Evolutionary conservation across 1,140 invertebrate species (phyloP).

Genomic region (Harpegnathos saltator): DNA sequence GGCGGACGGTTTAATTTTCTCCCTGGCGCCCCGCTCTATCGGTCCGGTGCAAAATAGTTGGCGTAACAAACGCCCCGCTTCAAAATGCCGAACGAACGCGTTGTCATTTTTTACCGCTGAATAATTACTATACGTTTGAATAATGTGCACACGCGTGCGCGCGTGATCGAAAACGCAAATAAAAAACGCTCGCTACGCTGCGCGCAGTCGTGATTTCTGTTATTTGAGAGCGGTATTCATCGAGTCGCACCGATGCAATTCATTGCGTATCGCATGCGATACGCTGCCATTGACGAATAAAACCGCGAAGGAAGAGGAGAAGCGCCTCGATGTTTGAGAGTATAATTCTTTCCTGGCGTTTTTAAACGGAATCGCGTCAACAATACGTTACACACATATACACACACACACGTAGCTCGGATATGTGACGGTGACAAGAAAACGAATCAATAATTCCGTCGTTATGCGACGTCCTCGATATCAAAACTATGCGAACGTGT

Average conservation of each 20-base stretch:
- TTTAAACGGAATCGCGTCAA: constrained; percentile 22
- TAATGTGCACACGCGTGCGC: background rate
- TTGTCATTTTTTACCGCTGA: constrained; percentile 31
- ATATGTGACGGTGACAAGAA: constrained; percentile 37
- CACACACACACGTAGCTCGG: background rate
- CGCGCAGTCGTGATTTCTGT: constrained; percentile 42
- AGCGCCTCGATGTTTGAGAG: background rate
- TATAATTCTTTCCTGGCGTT: constrained; percentile 40
- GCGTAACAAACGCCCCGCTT: background rate
- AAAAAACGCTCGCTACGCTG: background rate
- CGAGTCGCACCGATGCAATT: constrained; percentile 35
- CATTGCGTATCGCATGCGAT: constrained; percentile 24
- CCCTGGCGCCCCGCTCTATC: too few relatives aligned
- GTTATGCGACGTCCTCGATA: constrained; percentile 52
- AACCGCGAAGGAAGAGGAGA: constrained; percentile 20
- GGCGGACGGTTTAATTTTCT: background rate
- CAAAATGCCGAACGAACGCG: background rate
- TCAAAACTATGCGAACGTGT: constrained; percentile 30
- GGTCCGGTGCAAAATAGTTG: background rate
- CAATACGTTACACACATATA: too few relatives aligned
- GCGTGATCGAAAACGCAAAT: constrained; percentile 34
- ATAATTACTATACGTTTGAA: constrained; percentile 41
- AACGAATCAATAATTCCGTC: constrained; percentile 47
- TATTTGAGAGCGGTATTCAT: constrained; percentile 37
- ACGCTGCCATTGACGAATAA: constrained; percentile 32